A percentile compares a stretch with the other conserved stretches of the same genome.
These are phyloP conservation scores for Picathartes gymnocephalus DNA, from an alignment of 2,113 vertebrate species.

Conservation along the genomic window DNA sequence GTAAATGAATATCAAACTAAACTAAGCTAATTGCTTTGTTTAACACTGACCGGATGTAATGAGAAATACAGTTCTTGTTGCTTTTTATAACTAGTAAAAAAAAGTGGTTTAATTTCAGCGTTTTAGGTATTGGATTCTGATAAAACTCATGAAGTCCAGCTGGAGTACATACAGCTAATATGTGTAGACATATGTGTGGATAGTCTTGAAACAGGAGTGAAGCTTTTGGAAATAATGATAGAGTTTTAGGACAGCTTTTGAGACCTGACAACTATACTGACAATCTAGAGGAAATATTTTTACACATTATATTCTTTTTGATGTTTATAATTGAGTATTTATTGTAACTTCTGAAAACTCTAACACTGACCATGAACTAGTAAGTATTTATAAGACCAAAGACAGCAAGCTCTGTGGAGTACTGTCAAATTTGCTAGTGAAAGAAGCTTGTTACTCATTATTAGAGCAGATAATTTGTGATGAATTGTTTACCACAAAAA, in stretches of 20 bases:
- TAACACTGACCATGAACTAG: background rate
- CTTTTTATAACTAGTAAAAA: background rate
- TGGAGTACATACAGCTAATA: background rate
- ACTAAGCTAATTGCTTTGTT: background rate
- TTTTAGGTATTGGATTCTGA: background rate
- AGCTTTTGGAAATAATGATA: constrained; percentile 5
- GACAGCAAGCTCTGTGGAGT: background rate
- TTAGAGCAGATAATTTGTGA: background rate
- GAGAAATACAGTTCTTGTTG: background rate
- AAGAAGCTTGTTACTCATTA: background rate
- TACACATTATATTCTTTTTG: background rate
- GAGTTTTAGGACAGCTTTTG: background rate
- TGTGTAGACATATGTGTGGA: background rate
- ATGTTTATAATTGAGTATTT: constrained; percentile 7
- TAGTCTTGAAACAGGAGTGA: background rate
- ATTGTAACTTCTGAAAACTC: background rate
- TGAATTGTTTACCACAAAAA: background rate
- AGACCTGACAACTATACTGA: background rate
- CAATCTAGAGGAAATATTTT: background rate
- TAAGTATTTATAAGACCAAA: background rate
- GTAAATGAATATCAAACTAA: background rate
- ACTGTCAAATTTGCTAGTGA: background rate
- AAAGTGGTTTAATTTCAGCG: background rate
- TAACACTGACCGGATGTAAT: background rate
- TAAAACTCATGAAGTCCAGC: background rate